These are phyloP conservation scores for Zygogramma bicolorata DNA, from an alignment of 2,888 invertebrate species.

Conservation along the genomic window DNA sequence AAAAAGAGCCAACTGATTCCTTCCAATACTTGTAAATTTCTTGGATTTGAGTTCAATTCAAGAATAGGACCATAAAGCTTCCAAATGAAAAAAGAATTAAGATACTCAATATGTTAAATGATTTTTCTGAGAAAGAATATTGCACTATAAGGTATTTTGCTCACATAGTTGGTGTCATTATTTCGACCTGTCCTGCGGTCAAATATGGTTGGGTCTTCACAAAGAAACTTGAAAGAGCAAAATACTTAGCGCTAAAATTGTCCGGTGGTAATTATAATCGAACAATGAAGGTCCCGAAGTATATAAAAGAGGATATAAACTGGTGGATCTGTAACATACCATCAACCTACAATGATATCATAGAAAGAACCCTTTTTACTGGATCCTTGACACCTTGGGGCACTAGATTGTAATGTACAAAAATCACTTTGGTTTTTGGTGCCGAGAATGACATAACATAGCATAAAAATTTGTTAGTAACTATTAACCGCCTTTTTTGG, in stretches of 20 bases:
- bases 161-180: background rate
- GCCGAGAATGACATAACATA: slow-evolving; percentile 19
- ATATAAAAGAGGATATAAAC: too few relatives aligned
- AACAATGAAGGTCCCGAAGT: too few relatives aligned
- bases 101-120: background rate
- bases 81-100: background rate
- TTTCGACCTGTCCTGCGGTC: background rate
- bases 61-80: background rate
- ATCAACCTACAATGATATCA: too few relatives aligned
- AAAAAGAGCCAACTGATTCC: background rate
- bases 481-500: slow-evolving; percentile 44
- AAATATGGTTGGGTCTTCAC: background rate
- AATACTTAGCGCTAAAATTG: background rate
- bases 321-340: too few relatives aligned
- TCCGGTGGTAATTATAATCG: too few relatives aligned
- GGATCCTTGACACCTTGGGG: slow-evolving; percentile 49
- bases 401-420: slow-evolving; percentile 27
- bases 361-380: too few relatives aligned
- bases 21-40: background rate
- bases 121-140: background rate
- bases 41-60: background rate
- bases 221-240: background rate
- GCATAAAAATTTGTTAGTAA: slow-evolving; percentile 49
- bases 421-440: slow-evolving; percentile 42
- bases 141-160: background rate